phyloP scores from a whole-genome alignment of 2,113 vertebrate species.

The Chiloscyllium plagiosum region DNA sequence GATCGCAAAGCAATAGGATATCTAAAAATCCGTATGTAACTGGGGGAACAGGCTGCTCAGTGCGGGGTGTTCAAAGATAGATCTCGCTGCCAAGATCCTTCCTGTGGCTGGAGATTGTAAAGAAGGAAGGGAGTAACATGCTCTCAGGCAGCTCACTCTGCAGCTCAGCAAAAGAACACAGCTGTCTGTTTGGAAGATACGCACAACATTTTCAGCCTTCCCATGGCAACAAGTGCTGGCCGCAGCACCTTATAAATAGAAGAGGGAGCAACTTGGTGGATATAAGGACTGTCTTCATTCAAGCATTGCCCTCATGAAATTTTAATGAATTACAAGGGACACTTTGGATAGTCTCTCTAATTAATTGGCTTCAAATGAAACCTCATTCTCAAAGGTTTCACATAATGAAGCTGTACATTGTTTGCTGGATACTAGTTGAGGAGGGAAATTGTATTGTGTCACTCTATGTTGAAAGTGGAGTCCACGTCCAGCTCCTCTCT shows the following conservation, averaged over 20 bases:
- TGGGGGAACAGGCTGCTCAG: background rate
- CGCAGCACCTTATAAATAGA: background rate
- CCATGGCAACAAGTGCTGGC: conserved; percentile 8
- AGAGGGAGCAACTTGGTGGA: background rate
- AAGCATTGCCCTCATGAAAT: background rate
- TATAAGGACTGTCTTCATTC: background rate
- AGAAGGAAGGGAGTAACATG: background rate
- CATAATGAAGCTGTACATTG: background rate
- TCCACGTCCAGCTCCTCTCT: too few relatives aligned
- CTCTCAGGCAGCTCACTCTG: background rate
- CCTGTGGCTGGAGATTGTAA: background rate
- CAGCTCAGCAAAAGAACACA: background rate
- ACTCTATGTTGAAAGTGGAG: background rate
- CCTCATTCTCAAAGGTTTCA: background rate
- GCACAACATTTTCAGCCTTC: background rate
- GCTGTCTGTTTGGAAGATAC: background rate
- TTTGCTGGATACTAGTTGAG: background rate
- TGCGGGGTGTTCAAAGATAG: background rate
- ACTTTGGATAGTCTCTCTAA: background rate
- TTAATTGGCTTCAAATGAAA: background rate
- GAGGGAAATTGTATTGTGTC: background rate
- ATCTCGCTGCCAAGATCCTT: background rate
- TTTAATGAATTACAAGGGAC: background rate
- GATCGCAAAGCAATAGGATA: background rate
- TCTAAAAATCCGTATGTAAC: background rate